A percentile compares a stretch with the other conserved stretches of the same genome.
Evolutionary conservation across 2,797 vertebrate species (phyloP).

Genomic region (Sciaenops ocellatus): DNA sequence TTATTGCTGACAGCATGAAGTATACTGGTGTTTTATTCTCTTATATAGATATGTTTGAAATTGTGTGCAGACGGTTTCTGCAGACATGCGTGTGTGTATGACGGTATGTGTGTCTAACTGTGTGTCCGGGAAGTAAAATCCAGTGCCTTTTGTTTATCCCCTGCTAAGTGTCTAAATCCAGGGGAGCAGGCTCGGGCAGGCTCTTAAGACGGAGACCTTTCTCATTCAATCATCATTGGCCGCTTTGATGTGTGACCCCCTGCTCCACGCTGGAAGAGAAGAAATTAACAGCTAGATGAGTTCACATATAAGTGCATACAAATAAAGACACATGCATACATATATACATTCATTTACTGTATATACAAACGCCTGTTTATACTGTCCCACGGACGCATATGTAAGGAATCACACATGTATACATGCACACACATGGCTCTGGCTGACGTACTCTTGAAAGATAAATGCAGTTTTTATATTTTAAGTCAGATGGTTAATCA

Average conservation of each 20-base stretch:
- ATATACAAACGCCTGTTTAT: constrained; percentile 24
- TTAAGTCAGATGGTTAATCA: constrained; percentile 26
- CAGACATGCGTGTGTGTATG: constrained; percentile 9
- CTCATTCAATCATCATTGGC: constrained; percentile 76
- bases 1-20: constrained; percentile 30
- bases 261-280: constrained; percentile 64
- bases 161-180: constrained; percentile 76
- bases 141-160: constrained; percentile 65
- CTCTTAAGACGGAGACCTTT: constrained; percentile 63
- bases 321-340: neutral
- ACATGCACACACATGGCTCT: constrained; percentile 19
- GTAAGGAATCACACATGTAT: constrained; percentile 38
- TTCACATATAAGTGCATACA: constrained; percentile 40
- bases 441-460: constrained; percentile 11
- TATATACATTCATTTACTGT: constrained; percentile 5
- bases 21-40: constrained; percentile 11
- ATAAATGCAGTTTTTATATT: constrained; percentile 21
- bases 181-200: constrained; percentile 78
- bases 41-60: constrained; percentile 23
- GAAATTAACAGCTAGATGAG: constrained; percentile 67
- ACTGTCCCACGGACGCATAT: constrained; percentile 7
- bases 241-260: constrained; percentile 81
- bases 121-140: constrained; percentile 56
- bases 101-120: constrained; percentile 19
- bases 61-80: constrained; percentile 21